Conservation (phyloP, 2,113 vertebrate genomes). For the Tylochromis polylepis region DNA sequence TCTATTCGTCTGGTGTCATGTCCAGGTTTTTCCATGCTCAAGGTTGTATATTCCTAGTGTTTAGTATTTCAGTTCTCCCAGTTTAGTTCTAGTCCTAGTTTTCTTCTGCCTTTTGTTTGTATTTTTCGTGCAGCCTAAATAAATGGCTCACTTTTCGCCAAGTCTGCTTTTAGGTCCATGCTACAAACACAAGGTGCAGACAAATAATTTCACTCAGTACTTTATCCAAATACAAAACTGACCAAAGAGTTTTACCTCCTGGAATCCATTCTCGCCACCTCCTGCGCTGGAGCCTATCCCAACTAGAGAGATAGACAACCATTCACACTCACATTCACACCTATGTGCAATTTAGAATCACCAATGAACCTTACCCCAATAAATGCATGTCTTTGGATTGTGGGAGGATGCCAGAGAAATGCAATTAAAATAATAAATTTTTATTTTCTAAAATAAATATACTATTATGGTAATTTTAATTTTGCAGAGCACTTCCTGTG, state of each 20-base stretch:
- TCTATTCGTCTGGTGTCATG: not conserved
- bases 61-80: not conserved
- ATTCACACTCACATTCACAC: no score
- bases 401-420: not conserved
- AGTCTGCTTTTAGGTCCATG: accelerated
- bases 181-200: not conserved
- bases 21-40: not conserved
- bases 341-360: not conserved
- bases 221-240: not conserved
- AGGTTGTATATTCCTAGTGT: not conserved
- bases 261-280: not conserved
- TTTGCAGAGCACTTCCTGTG: not conserved
- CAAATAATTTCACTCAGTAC: not conserved
- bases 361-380: accelerated
- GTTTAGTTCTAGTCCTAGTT: accelerated
- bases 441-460: not conserved
- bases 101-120: not conserved
- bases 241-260: not conserved
- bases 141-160: accelerated
- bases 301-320: no score
- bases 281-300: not conserved
- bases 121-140: not conserved
- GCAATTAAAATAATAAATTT: accelerated
- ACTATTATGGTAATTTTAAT: not conserved
- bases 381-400: accelerated